Evolutionary conservation across 2,113 vertebrate genomes (phyloP).

Genomic region (Stictonetta naevosa): DNA sequence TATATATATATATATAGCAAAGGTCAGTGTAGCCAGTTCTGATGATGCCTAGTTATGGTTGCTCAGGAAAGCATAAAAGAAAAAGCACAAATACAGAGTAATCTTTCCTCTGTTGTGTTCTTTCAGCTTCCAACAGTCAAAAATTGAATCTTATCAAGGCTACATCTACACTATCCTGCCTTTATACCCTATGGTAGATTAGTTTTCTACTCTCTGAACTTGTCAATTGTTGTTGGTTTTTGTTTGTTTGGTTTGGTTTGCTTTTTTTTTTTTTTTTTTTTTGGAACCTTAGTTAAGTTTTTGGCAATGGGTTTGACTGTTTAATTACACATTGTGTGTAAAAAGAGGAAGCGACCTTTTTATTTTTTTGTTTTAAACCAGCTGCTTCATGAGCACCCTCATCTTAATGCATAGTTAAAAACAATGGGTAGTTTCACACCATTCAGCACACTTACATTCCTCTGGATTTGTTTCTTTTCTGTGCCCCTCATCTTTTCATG

Average conservation of each 20-base stretch:
- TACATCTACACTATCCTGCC: background rate
- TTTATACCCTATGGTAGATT: background rate
- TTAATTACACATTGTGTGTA: background rate
- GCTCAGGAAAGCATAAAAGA: background rate
- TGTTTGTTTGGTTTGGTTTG: too few relatives aligned
- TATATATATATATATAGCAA: background rate
- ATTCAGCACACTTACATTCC: rapidly evolving
- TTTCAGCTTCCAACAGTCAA: background rate
- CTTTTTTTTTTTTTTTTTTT: background rate
- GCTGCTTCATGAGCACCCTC: background rate
- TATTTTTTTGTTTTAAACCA: background rate
- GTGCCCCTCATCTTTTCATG: background rate
- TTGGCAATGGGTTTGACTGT: background rate
- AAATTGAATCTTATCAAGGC: background rate
- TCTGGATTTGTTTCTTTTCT: background rate
- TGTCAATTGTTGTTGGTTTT: background rate
- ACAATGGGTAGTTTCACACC: background rate
- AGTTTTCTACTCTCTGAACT: background rate
- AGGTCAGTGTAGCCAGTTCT: background rate
- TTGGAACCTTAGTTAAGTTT: background rate
- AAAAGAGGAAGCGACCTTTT: background rate
- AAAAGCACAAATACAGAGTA: background rate
- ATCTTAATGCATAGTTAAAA: background rate
- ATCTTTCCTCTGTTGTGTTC: background rate
- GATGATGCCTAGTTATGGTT: background rate